Conservation (phyloP, 2,797 vertebrate genomes). For the Myotis myotis region DNA sequence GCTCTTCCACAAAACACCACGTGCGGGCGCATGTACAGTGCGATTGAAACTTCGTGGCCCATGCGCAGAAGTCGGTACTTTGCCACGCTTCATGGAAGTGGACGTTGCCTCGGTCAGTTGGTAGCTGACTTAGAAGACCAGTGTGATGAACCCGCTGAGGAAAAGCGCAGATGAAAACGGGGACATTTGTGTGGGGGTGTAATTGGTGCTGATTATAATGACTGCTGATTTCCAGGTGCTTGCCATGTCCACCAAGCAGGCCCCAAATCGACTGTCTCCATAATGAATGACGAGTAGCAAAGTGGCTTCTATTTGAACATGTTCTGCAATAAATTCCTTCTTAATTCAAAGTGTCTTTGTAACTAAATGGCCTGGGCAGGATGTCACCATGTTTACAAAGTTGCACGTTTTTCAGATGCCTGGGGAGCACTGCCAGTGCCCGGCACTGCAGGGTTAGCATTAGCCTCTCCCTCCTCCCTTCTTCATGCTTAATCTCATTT, state of each 20-base stretch:
- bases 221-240: constrained; percentile 36
- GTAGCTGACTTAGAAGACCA: background rate
- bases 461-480: background rate
- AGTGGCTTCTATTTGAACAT: constrained; percentile 30
- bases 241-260: background rate
- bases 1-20: too few relatives aligned
- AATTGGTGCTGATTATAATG: constrained; percentile 55
- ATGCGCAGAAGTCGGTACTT: too few relatives aligned
- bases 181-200: constrained; percentile 42
- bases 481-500: background rate
- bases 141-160: background rate
- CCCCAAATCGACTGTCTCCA: constrained; percentile 3
- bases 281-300: constrained; percentile 29
- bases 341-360: constrained; percentile 22
- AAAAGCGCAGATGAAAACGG: constrained; percentile 31
- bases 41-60: too few relatives aligned
- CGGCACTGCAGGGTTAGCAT: background rate
- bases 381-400: constrained; percentile 10
- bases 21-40: too few relatives aligned
- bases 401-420: background rate
- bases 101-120: background rate
- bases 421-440: background rate
- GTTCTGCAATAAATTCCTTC: background rate
- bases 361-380: background rate
- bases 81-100: background rate